Evolutionary conservation across 1,140 invertebrate species (phyloP), one percentile per base, ranked within the genome.

Genomic region (Agrypnia vestita): DNA sequence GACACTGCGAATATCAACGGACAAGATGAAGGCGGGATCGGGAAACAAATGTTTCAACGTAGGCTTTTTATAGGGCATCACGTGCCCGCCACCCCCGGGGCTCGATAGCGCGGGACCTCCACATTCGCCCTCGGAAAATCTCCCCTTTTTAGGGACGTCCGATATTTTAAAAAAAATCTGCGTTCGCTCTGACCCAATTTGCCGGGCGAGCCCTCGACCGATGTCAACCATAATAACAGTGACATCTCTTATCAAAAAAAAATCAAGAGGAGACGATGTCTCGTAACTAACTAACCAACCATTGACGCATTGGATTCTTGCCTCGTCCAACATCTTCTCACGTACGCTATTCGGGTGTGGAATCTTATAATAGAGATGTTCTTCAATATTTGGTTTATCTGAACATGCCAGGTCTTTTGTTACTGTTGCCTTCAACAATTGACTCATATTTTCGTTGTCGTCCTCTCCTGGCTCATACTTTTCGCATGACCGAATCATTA

Each of bases 1-100:
- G 71, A 74, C 69, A 72, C 15, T 51, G 69, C 25, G 21, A 25
- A 35, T 47, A 53, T 11, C 44, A 44, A 56, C 21, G 49, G 69
- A 61, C n/a, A 46, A 21, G 46, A 46, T 19, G 53, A 47, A 35
- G 21, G 25, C 53, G n/a, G 69, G 69, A 25, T n/a, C 46, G 69
- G 49, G 67, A 51, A 21, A 15, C 44, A 64, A 67, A 67, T 51
- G 46, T 47, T 35, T 47, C 67, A 12, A 12, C 67, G 67, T 53
- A 71, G 67, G 67, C 19, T 71, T 67, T 67, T 67, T 51, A 51
- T 21, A 21, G 51, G 35, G 35, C 71, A 59, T 47, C 71, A 74
- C 71, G 71, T 74, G 71, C 71, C 56, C 67, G 47, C 67, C 19
- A 51, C 67, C 67, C 43, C 67, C 35, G 67, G 67, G 72, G 72